A percentile compares a stretch with the other conserved stretches of the same genome.
These are phyloP conservation scores for Ruditapes philippinarum DNA, from an alignment of 1,140 invertebrate genomes.

Conservation along the genomic window DNA sequence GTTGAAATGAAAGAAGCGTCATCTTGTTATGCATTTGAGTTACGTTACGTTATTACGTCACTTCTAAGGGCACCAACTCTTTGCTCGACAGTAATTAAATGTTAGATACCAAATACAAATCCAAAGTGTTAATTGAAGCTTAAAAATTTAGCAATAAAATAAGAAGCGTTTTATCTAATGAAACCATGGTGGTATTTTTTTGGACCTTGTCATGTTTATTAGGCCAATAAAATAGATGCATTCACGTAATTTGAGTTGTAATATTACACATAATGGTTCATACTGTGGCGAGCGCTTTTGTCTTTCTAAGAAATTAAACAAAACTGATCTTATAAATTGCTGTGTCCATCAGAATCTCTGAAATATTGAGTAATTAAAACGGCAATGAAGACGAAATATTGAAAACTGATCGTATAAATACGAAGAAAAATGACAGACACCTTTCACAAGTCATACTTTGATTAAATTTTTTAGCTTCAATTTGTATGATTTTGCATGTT, in stretches of 20 bases:
- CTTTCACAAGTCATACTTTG: conserved; percentile 26
- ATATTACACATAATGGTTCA: not conserved
- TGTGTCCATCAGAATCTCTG: not conserved
- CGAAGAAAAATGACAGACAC: not conserved
- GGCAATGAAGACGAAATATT: not conserved
- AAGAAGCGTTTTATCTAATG: not conserved
- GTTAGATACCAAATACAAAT: no score
- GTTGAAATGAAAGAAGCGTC: no score
- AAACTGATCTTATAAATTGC: not conserved
- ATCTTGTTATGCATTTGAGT: no score
- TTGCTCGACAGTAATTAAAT: no score
- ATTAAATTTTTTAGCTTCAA: conserved; percentile 37
- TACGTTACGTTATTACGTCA: no score
- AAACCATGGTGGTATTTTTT: not conserved
- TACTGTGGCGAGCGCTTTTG: not conserved
- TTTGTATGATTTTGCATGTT: conserved; percentile 7
- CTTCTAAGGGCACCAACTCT: no score
- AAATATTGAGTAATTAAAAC: not conserved
- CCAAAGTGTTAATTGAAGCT: no score
- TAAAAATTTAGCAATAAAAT: no score
- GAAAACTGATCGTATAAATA: not conserved
- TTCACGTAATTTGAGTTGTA: not conserved
- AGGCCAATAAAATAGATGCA: conserved; percentile 23
- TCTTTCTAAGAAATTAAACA: not conserved
- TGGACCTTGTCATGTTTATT: not conserved